Evolutionary conservation across 2,888 invertebrate genomes (phyloP).

Genomic region (Polietes domitor): DNA sequence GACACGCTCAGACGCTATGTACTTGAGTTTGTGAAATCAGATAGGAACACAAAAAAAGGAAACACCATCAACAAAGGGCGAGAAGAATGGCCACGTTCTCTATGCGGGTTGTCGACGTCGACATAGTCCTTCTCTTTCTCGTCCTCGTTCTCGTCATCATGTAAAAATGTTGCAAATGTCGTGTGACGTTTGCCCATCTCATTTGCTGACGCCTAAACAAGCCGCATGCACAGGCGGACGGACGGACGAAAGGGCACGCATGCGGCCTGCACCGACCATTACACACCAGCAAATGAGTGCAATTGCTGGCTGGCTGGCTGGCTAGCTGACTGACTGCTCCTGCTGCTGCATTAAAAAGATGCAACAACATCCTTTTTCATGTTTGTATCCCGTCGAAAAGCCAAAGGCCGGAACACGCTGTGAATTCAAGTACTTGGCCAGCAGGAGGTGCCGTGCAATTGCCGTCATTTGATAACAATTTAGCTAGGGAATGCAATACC

Average conservation of each 20-base stretch:
- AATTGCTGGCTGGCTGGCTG: conserved; percentile 18
- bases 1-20: background rate
- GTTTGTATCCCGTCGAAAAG: background rate
- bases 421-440: conserved; percentile 63
- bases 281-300: conserved; percentile 44
- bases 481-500: conserved; percentile 9
- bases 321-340: no score
- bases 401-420: conserved; percentile 45
- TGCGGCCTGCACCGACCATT: background rate
- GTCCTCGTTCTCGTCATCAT: background rate
- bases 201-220: conserved; percentile 58
- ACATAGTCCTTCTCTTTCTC: no score
- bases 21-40: background rate
- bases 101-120: conserved; percentile 48
- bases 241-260: background rate
- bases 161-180: conserved; percentile 61
- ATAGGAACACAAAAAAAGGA: background rate
- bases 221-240: background rate
- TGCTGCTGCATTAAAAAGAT: conserved; percentile 6
- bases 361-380: background rate
- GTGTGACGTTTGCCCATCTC: conserved; percentile 63
- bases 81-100: conserved; percentile 52
- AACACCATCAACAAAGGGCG: conserved; percentile 14
- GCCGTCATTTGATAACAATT: conserved; percentile 65
- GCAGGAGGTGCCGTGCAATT: conserved; percentile 58